These are phyloP conservation scores for Phaenicophaeus curvirostris DNA, from an alignment of 2,797 vertebrate species.

Conservation along the genomic window DNA sequence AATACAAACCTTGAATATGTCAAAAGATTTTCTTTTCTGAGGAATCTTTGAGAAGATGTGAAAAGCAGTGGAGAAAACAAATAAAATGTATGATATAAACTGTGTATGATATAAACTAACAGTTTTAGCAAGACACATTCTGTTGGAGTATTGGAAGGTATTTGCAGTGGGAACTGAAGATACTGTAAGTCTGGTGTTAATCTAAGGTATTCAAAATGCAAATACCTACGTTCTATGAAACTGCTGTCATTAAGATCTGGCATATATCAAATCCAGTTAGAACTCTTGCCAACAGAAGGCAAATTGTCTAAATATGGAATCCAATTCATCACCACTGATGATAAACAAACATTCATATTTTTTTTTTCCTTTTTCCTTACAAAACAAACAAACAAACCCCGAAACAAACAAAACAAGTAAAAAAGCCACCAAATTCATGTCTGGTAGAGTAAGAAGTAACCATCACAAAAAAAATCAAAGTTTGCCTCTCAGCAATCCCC, in stretches of 20 bases:
- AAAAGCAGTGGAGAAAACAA: background rate
- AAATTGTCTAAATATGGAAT: background rate
- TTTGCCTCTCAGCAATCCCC: background rate
- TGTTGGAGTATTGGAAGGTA: background rate
- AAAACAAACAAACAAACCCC: too few relatives aligned
- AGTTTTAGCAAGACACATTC: background rate
- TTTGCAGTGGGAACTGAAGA: background rate
- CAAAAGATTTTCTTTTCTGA: background rate
- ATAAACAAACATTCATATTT: background rate
- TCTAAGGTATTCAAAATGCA: background rate
- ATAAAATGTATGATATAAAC: background rate
- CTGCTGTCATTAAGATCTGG: background rate
- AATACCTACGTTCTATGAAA: background rate
- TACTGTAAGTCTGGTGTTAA: background rate
- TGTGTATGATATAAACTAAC: background rate
- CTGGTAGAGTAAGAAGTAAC: background rate
- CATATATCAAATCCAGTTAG: background rate
- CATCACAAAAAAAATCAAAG: too few relatives aligned
- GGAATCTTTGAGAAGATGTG: background rate
- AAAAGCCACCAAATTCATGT: accelerated
- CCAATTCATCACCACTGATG: background rate
- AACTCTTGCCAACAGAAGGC: background rate
- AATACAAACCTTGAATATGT: background rate
- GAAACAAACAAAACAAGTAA: too few relatives aligned
- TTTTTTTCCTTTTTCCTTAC: accelerated